Base-by-base conservation (phyloP, 2,888 invertebrate species). In the Drosophila hawaiiensis region DNA sequence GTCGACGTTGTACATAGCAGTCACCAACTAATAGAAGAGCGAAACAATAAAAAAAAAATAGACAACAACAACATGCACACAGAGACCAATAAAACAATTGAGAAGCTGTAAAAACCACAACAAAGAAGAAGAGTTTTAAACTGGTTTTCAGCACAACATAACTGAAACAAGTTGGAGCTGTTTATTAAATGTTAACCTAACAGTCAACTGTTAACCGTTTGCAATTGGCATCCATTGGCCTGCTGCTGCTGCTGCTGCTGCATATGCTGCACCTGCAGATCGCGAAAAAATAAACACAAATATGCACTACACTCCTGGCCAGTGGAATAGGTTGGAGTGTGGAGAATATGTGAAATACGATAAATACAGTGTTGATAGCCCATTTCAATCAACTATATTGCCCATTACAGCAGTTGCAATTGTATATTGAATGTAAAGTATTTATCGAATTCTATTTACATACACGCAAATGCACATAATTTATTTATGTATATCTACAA, bases 261-360 rank as follows among this genome's bases (percentile, higher is more conserved):
- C 68, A 76, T 68, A 63, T 67, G 78, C 78, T 78, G 83, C 84
- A 84, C 87, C 83, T 83, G 83, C 83, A 83, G 86, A 86, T 84
- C 72, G 67, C 58, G 68, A 78, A 70, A 25, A 68, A 79, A 76
- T 79, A 76, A 76, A 78, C 65, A 71, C 67, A 71, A 72, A 65
- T 59, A 79, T 72, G 68, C 65, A 41, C 58, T 29, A 78, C 76
- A 79, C 43, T 68, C 12, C 61, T 29, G 33, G 64, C 6, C 43
- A 66, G 9, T n/a, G 49, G 28, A 53, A 59, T 78, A 78, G 60
- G 61, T 29, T 25, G 49, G n/a, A 56, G 47, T 22, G 33, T 35
- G 25, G 28, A 37, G 25, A 16, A 35, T 16, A 19, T 66, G 16
- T 37, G 28, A 25, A 9, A 25, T 35, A 29, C 4, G 29, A n/a